Percentiles rank a stretch among this genome's conserved stretches.
Evolutionary conservation across 2,888 invertebrate genomes (phyloP).

Genomic region (Drosophila emarginata): DNA sequence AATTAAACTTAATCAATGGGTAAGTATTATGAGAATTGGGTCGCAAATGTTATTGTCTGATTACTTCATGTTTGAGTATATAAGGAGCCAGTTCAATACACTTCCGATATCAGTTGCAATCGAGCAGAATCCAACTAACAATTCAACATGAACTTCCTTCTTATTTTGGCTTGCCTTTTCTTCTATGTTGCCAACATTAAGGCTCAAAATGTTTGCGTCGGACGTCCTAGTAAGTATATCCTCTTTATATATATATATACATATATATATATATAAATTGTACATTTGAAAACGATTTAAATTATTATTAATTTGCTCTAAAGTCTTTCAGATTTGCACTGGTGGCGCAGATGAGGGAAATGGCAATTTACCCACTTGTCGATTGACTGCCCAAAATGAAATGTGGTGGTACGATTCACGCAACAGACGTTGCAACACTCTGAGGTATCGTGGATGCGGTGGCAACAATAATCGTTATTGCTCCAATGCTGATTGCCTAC

Average conservation of each 20-base stretch:
- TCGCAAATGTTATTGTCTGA: neutral
- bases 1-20: neutral
- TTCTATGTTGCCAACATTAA: neutral
- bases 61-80: neutral
- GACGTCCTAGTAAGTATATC: neutral
- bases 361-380: conserved; percentile 10
- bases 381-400: conserved; percentile 4
- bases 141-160: conserved; percentile 4
- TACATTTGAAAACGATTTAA: too few species aligned
- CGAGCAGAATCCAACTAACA: neutral
- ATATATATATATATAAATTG: neutral
- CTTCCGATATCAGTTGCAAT: neutral
- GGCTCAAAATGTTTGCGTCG: conserved; percentile 4
- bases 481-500: conserved; percentile 8
- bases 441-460: conserved; percentile 38
- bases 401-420: conserved; percentile 46
- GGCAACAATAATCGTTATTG: conserved; percentile 50
- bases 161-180: conserved; percentile 1
- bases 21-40: neutral
- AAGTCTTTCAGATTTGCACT: conserved; percentile 14
- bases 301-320: neutral
- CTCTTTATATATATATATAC: neutral
- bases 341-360: conserved; percentile 25
- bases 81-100: neutral
- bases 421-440: conserved; percentile 12